Evolutionary conservation across 1,140 invertebrate species (phyloP).

Genomic region (Drosophila simulans): DNA sequence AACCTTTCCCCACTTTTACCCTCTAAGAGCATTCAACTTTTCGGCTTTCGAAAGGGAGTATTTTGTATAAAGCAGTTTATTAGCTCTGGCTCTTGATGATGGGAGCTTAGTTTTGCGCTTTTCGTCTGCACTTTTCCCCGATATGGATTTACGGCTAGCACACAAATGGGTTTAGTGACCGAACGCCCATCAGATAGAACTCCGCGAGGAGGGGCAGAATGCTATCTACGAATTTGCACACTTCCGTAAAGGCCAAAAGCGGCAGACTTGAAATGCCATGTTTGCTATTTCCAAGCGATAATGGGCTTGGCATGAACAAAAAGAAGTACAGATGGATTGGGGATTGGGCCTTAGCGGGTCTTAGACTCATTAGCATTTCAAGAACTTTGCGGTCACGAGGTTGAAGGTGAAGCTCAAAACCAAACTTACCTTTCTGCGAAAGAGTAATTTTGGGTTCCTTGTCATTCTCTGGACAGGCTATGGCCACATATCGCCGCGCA

Average conservation of each 20-base stretch:
- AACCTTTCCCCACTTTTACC: neutral
- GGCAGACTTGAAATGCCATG: conserved; percentile 67
- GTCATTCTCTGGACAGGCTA: conserved; percentile 89
- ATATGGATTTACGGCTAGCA: conserved; percentile 53
- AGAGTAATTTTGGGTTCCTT: conserved; percentile 10
- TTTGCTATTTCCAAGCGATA: conserved; percentile 45
- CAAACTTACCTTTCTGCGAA: conserved; percentile 1
- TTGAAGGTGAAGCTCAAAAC: conserved; percentile 41
- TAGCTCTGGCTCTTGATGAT: conserved; percentile 15
- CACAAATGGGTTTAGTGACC: conserved; percentile 71
- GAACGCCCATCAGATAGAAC: conserved; percentile 36
- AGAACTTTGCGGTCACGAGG: conserved; percentile 47
- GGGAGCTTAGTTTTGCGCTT: conserved; percentile 24
- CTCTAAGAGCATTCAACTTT: neutral
- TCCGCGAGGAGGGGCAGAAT: neutral
- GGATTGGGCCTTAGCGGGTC: conserved; percentile 48
- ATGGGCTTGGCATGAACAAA: conserved; percentile 48
- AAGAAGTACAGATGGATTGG: conserved; percentile 45
- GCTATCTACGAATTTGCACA: conserved; percentile 54
- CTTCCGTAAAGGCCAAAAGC: conserved; percentile 58
- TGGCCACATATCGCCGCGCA: conserved; percentile 97
- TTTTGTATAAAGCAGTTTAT: conserved; percentile 2
- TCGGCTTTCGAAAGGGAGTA: neutral
- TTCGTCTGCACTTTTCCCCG: conserved; percentile 41
- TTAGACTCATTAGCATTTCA: conserved; percentile 49